Percentiles rank a stretch among this genome's conserved stretches.
These are phyloP conservation scores for Listronotus bonariensis DNA, from an alignment of 1,140 invertebrate species.

Conservation along the genomic window DNA sequence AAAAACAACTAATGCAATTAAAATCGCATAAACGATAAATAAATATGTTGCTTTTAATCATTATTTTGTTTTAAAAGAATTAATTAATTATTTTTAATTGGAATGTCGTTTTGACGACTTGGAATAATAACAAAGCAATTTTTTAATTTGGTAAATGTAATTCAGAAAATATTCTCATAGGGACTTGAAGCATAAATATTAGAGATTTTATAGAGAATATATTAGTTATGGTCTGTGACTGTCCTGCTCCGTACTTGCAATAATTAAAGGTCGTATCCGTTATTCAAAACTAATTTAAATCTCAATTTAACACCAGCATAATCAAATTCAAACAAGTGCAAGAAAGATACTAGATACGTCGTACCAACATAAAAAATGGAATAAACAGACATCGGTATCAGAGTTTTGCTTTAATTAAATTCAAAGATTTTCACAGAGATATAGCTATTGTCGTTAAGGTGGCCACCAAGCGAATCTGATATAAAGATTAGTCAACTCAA, in stretches of 20 bases:
- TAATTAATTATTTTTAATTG: conserved; percentile 16
- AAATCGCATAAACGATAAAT: conserved; percentile 22
- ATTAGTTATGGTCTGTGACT: conserved; percentile 51
- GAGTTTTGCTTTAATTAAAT: conserved; percentile 51
- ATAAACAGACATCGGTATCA: conserved; percentile 41
- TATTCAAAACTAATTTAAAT: conserved; percentile 49
- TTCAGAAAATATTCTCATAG: conserved; percentile 44
- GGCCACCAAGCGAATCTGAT: conserved; percentile 52
- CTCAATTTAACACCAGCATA: conserved; percentile 33
- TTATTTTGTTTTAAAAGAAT: conserved; percentile 3
- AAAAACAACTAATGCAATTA: conserved; percentile 17
- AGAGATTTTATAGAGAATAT: conserved; percentile 51
- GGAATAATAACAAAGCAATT: conserved; percentile 15
- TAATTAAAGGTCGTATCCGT: conserved; percentile 49
- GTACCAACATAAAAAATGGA: conserved; percentile 37
- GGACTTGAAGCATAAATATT: conserved; percentile 48
- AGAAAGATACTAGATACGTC: conserved; percentile 35
- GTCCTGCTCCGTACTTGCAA: conserved; percentile 46
- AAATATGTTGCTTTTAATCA: conserved; percentile 42
- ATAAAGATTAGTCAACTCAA: conserved; percentile 51
- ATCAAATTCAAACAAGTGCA: background rate
- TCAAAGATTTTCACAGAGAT: conserved; percentile 50
- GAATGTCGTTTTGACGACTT: conserved; percentile 3
- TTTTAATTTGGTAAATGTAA: conserved; percentile 41
- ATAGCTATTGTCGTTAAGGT: conserved; percentile 50